Percentiles rank a stretch among this genome's conserved stretches.
phyloP scores from a whole-genome alignment of 2,113 vertebrate genomes.

The Stercorarius parasiticus region DNA sequence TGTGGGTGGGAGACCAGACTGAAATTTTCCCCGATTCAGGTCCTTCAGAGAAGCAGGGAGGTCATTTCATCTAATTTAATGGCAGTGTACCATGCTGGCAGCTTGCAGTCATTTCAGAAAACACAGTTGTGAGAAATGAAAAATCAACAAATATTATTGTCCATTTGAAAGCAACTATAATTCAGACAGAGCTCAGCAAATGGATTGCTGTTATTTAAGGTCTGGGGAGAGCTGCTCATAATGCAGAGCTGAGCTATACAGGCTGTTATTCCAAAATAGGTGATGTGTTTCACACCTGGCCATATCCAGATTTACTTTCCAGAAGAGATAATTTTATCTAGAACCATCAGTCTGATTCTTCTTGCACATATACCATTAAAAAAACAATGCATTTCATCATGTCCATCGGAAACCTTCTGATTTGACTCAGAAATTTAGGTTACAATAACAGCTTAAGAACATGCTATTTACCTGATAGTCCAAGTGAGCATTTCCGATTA shows the following conservation, averaged over 20 bases:
- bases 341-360: background rate
- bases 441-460: background rate
- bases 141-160: conserved; percentile 63
- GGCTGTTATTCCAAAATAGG: background rate
- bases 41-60: background rate
- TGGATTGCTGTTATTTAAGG: conserved; percentile 16
- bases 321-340: background rate
- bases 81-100: background rate
- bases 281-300: background rate
- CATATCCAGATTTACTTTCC: background rate
- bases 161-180: conserved; percentile 53
- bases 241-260: background rate
- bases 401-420: background rate
- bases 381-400: background rate
- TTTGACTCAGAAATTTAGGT: background rate
- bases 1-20: background rate
- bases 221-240: accelerated
- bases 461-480: background rate
- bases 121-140: conserved; percentile 40
- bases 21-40: background rate
- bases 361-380: background rate
- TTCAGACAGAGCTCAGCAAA: conserved; percentile 57
- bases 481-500: background rate
- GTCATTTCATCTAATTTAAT: background rate
- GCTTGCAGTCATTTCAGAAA: conserved; percentile 35